A percentile compares a stretch with the other conserved stretches of the same genome.
Evolutionary conservation across 2,797 vertebrate genomes (phyloP).

Genomic region (Hephaestus fuliginosus): DNA sequence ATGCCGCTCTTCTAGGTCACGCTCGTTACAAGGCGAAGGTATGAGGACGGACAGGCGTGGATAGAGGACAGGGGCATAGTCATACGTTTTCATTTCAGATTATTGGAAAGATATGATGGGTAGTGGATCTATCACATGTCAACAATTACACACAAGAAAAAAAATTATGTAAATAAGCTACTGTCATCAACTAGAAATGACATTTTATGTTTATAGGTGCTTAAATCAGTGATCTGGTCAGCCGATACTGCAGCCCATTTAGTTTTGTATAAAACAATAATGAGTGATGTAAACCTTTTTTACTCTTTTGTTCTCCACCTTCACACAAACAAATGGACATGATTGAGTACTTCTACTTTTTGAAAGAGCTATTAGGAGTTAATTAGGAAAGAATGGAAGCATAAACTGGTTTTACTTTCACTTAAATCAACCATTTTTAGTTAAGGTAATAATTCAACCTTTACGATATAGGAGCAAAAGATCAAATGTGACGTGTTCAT

Average conservation of each 20-base stretch:
- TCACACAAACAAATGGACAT: not conserved
- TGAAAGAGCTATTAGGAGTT: not conserved
- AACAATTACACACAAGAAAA: not conserved
- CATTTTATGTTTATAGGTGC: not conserved
- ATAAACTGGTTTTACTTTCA: not conserved
- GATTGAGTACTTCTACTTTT: not conserved
- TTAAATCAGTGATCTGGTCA: conserved; percentile 15
- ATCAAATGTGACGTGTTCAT: not conserved
- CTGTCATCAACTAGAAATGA: not conserved
- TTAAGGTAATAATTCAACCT: too few species aligned
- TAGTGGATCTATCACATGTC: conserved; percentile 5
- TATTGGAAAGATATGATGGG: conserved; percentile 3
- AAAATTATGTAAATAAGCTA: not conserved
- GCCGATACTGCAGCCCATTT: not conserved
- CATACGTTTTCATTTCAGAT: conserved; percentile 2
- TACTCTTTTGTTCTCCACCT: conserved; percentile 1
- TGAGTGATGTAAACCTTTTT: not conserved
- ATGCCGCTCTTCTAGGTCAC: conserved; percentile 43
- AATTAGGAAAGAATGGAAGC: not conserved
- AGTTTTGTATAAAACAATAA: not conserved
- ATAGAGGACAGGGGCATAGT: conserved; percentile 7
- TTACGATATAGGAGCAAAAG: not conserved
- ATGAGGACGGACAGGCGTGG: conserved; percentile 23
- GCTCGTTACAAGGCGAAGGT: conserved; percentile 19
- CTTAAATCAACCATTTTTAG: not conserved